Evolutionary conservation across 2,113 vertebrate genomes (phyloP), one percentile per base, ranked within the genome.

Genomic region (Myotis lucifugus): DNA sequence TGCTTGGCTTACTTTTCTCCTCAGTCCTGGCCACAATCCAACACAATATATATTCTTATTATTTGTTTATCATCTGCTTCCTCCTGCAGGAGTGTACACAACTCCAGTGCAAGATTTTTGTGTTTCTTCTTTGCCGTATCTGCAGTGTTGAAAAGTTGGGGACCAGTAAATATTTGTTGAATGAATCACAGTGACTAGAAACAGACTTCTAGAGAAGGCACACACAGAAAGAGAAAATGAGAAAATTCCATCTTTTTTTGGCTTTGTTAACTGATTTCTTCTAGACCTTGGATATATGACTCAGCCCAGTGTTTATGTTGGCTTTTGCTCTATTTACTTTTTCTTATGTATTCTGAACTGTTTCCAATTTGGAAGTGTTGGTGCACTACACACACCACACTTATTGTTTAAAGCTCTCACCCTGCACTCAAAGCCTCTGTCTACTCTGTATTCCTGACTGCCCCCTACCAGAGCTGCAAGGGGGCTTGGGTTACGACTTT

Each of bases 21-120:
- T 29, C 11, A 77, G 79, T 66, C 72, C 34, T 78, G 79, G 23
- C 78, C 37, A 67, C 50, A 70, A 4, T 73, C 52, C 34, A 64
- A 83, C 42, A 76, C 54, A 50, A 6, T 56, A 19, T 32, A 7
- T 69, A 56, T 87, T 77, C 10, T 77, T 64, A 12, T 40, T 48
- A 42, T 92, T 64, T 92, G 32, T 61, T 95, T 83, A 59, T 77
- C 6, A 27, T 74, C 29, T 89, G 69, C 69, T 86, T 89, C 69
- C 19, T 56, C 88, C 66, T 67, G 40, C 17, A 94, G 61, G 56
- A 88, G 70, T 42, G 50, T 70, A 94, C 77, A 78, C 54, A 42
- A 69, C 42, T 54, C 7, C 34, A 91, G 69, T 81, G 34, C 46
- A 79, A 61, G 27, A 64, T 61, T 84, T 77, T 70, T 77, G 34